Evolutionary conservation across 2,113 vertebrate species (phyloP).

Genomic region (Oostethus manadensis): DNA sequence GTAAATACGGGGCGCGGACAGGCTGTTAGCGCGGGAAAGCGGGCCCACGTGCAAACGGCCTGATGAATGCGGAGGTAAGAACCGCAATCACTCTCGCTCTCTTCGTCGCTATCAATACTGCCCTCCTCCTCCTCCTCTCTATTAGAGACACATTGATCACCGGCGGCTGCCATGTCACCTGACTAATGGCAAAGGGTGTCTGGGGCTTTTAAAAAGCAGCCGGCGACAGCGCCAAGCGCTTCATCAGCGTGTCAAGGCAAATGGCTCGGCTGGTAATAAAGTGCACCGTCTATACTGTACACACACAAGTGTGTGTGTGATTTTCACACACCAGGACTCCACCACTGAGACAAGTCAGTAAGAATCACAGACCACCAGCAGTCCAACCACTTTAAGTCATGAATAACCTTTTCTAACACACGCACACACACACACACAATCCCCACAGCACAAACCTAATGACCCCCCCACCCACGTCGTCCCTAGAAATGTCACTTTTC

Average conservation of each 20-base stretch:
- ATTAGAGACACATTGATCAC: constrained; percentile 17
- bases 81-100: constrained; percentile 58
- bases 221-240: constrained; percentile 2
- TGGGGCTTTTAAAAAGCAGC: constrained; percentile 11
- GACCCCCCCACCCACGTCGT: constrained; percentile 5
- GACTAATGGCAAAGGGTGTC: constrained; percentile 14
- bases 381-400: constrained; percentile 5
- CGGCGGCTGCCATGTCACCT: neutral
- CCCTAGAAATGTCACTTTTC: too few species aligned
- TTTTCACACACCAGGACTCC: neutral
- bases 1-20: constrained; percentile 54
- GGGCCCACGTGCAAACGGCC: constrained; percentile 22
- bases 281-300: neutral
- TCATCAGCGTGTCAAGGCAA: constrained; percentile 10
- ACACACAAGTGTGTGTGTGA: neutral
- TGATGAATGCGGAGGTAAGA: constrained; percentile 64
- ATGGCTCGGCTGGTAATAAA: constrained; percentile 9
- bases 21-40: constrained; percentile 46
- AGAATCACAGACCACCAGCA: neutral
- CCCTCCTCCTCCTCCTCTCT: constrained; percentile 1
- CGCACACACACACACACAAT: constrained; percentile 9
- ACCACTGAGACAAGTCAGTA: neutral
- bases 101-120: constrained; percentile 57
- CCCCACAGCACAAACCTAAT: constrained; percentile 11
- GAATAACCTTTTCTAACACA: constrained; percentile 5